Conservation (phyloP, 2,113 vertebrate genomes). For the Campylomormyrus tamandua region DNA sequence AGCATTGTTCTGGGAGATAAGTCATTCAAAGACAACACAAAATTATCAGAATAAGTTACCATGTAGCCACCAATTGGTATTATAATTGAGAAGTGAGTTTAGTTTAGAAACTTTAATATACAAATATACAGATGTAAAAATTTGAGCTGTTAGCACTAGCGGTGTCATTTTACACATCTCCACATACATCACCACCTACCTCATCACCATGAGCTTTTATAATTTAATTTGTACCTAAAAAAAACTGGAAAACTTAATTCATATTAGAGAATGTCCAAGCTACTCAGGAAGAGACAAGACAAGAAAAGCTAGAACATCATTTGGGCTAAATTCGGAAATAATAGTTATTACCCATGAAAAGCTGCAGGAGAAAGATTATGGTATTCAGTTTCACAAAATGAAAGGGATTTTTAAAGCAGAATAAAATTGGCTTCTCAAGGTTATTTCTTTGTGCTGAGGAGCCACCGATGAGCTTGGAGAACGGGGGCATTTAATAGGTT, state of each 20-base stretch:
- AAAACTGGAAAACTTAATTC: slow-evolving; percentile 34
- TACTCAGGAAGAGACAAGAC: slow-evolving; percentile 28
- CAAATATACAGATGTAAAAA: neutral
- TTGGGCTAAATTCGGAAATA: slow-evolving; percentile 43
- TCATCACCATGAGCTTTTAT: neutral
- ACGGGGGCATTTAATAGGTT: slow-evolving; percentile 4
- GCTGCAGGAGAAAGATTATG: slow-evolving; percentile 31
- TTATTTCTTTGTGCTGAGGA: slow-evolving; percentile 42
- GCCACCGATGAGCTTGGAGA: slow-evolving; percentile 25
- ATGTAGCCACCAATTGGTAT: neutral
- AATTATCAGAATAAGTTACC: neutral
- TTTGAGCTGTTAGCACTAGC: neutral
- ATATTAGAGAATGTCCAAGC: slow-evolving; percentile 33
- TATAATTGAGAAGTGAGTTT: neutral
- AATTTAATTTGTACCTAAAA: slow-evolving; percentile 13
- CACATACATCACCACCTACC: neutral
- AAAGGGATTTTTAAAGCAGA: slow-evolving; percentile 30
- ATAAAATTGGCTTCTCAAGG: slow-evolving; percentile 47
- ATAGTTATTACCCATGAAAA: slow-evolving; percentile 35
- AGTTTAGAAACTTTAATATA: slow-evolving; percentile 20
- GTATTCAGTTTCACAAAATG: slow-evolving; percentile 35
- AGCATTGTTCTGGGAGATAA: neutral
- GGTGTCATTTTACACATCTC: neutral
- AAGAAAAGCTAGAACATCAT: slow-evolving; percentile 37
- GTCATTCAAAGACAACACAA: neutral